A percentile compares a stretch with the other conserved stretches of the same genome.
Conservation (phyloP, 2,113 vertebrate genomes). For the Erythrolamprus reginae region DNA sequence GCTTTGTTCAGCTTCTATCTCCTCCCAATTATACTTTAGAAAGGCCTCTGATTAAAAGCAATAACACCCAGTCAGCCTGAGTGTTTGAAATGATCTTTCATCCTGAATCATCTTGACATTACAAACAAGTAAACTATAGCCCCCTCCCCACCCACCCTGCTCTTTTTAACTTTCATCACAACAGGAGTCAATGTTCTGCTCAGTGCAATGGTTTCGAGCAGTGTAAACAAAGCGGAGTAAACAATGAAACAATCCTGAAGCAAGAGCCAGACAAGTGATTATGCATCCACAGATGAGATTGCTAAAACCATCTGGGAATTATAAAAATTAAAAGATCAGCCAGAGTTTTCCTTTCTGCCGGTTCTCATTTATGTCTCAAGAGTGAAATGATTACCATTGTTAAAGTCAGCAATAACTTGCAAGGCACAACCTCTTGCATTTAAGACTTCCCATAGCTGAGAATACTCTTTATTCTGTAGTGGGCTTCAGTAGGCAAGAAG, state of each 20-base stretch:
- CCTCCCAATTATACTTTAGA: neutral
- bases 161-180: constrained; percentile 45
- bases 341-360: constrained; percentile 39
- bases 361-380: constrained; percentile 45
- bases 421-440: constrained; percentile 1
- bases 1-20: constrained; percentile 12
- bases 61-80: constrained; percentile 42
- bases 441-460: neutral
- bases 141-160: neutral
- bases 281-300: constrained; percentile 47
- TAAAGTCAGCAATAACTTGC: constrained; percentile 37
- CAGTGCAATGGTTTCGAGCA: constrained; percentile 48
- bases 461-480: neutral
- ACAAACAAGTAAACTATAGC: constrained; percentile 45
- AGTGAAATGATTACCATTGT: constrained; percentile 34
- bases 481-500: no score
- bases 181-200: constrained; percentile 39
- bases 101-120: constrained; percentile 56
- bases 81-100: constrained; percentile 51
- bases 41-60: constrained; percentile 33
- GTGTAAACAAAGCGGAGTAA: constrained; percentile 46
- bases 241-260: constrained; percentile 42
- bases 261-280: constrained; percentile 44
- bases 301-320: constrained; percentile 19
- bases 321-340: constrained; percentile 41